These are phyloP conservation scores for Flabesymbios commensalis DNA, from an alignment of 2,888 invertebrate genomes.

Conservation along the genomic window DNA sequence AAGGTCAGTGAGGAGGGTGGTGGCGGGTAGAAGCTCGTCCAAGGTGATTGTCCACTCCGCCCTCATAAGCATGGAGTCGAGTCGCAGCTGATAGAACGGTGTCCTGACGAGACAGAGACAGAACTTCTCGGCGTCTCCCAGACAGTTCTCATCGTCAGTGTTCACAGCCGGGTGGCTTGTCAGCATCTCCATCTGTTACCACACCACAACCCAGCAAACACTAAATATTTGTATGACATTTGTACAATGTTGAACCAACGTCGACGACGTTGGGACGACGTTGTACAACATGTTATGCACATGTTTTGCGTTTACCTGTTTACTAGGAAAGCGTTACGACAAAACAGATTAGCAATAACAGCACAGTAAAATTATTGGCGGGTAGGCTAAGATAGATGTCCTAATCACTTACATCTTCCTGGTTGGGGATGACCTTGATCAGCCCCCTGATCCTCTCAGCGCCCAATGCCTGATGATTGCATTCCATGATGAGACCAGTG, in stretches of 20 bases:
- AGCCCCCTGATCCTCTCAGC: slow-evolving; percentile 89
- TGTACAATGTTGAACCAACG: too few relatives aligned
- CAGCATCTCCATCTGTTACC: slow-evolving; percentile 76
- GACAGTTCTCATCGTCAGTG: slow-evolving; percentile 79
- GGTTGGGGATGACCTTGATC: slow-evolving; percentile 87
- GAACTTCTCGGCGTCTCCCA: slow-evolving; percentile 95
- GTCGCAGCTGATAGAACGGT: slow-evolving; percentile 84
- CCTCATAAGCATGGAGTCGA: slow-evolving; percentile 92
- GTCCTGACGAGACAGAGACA: slow-evolving; percentile 81
- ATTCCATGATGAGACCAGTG: slow-evolving; percentile 80
- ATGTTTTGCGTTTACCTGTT: too few relatives aligned
- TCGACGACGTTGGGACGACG: too few relatives aligned
- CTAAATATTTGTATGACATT: too few relatives aligned
- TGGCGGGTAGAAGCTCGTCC: slow-evolving; percentile 85
- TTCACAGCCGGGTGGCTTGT: slow-evolving; percentile 84
- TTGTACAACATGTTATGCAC: too few relatives aligned
- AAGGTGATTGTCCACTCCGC: slow-evolving; percentile 86
- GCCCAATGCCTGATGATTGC: slow-evolving; percentile 66
- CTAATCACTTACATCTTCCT: slow-evolving; percentile 78
- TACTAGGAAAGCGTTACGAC: too few relatives aligned
- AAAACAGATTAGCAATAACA: too few relatives aligned
- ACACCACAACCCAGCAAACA: too few relatives aligned
- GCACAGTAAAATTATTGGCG: too few relatives aligned
- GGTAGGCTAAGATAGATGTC: too few relatives aligned
- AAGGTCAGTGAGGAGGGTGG: slow-evolving; percentile 85